These are phyloP conservation scores for Harlomillsia oculata DNA, from an alignment of 1,140 invertebrate species.

Conservation along the genomic window DNA sequence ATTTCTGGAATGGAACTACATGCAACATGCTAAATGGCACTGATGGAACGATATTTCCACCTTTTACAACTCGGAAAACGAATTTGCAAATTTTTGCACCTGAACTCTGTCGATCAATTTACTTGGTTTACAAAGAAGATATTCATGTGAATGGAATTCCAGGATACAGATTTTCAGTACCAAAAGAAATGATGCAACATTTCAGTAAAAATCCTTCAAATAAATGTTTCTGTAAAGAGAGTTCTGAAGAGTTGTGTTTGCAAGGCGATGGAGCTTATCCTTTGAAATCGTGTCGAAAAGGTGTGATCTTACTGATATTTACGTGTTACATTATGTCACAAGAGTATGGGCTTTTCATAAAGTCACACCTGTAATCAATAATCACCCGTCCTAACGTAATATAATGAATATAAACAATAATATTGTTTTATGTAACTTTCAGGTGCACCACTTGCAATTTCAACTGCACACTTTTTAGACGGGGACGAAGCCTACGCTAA, in stretches of 20 bases:
- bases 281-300: background rate
- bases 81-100: background rate
- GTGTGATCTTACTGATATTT: background rate
- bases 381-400: no score
- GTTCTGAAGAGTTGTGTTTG: background rate
- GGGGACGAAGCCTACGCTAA: constrained; percentile 1
- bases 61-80: constrained; percentile 10
- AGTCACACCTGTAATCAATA: no score
- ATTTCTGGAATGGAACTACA: constrained; percentile 47
- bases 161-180: constrained; percentile 9
- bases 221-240: constrained; percentile 30
- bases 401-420: no score
- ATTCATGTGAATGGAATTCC: constrained; percentile 55
- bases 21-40: constrained; percentile 64
- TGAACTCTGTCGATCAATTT: constrained; percentile 44
- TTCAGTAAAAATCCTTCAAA: constrained; percentile 21
- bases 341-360: no score
- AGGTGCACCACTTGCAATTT: constrained; percentile 19
- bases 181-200: background rate
- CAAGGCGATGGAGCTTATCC: background rate
- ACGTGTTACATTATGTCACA: background rate
- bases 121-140: constrained; percentile 50
- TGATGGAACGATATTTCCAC: constrained; percentile 59
- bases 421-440: background rate
- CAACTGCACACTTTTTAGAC: constrained; percentile 17